A percentile compares a stretch with the other conserved stretches of the same genome.
Evolutionary conservation across 2,113 vertebrate genomes (phyloP).

Genomic region (Crotalus viridis): DNA sequence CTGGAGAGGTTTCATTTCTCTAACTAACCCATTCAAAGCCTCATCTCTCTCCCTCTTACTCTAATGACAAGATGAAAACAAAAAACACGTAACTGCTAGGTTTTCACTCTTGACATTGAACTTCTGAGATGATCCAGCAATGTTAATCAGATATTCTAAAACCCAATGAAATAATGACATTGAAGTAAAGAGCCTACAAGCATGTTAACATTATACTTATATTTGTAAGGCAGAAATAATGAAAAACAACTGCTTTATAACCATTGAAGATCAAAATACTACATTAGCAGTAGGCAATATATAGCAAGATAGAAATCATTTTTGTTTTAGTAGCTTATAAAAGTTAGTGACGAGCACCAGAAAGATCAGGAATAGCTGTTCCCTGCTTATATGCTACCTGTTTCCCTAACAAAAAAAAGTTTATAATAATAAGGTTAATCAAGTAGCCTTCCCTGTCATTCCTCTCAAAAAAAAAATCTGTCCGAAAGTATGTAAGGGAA

Average conservation of each 20-base stretch:
- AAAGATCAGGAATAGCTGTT: neutral
- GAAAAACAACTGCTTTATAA: neutral
- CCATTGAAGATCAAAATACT: neutral
- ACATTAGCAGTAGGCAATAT: neutral
- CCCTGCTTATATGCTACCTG: neutral
- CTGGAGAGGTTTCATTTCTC: no score
- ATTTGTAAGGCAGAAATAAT: neutral
- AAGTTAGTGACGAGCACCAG: neutral
- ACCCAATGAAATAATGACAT: no score
- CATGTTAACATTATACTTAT: no score
- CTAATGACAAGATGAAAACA: no score
- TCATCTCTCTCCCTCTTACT: no score
- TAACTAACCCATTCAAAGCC: no score
- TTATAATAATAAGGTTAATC: neutral
- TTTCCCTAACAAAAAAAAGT: no score
- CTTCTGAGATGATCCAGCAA: no score
- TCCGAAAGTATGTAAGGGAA: neutral
- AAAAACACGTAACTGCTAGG: no score
- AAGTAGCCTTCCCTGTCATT: neutral
- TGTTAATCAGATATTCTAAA: no score
- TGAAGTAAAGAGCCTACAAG: neutral
- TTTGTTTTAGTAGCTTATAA: neutral
- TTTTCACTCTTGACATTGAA: no score
- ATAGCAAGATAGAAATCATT: neutral
- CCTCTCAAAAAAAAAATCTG: neutral